Base-by-base conservation (phyloP, 1,140 invertebrate species). In the Varroa destructor region DNA sequence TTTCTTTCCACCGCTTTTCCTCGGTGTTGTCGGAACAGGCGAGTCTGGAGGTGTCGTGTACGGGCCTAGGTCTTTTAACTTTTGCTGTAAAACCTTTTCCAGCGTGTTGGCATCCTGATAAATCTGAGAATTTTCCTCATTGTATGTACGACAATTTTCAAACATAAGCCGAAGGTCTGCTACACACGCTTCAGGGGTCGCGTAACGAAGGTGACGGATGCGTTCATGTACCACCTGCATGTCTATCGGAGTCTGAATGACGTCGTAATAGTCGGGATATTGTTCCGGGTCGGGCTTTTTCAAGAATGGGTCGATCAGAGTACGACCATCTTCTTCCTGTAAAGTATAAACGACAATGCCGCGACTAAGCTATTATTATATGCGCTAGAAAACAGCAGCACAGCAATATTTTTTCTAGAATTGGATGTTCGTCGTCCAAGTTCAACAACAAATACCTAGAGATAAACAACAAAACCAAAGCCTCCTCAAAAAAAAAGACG, bases 191-290 rank as follows among this genome's bases (percentile, higher is more conserved):
- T 84, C 83, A 76, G 88, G 86, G 72, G 76, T 83, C 72, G 81
- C 79, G 79, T 89, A 84, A 81, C 83, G 75, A 43, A 77, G 76
- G 71, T 75, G 82, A 78, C 90, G 89, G 61, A 96, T 95, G 80
- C 95, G 95, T 25, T 85, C 81, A 77, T 95, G 89, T 77, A 97
- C 96, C 43, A 88, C 91, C 55, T 91, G 84, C 88, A 97, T 92
- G 79, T 97, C 93, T 73, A 97, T 95, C 0, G 94, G 94, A 75
- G 90, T 88, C 54, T 87, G 84, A 73, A 97, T 97, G 0, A 97
- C 87, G 80, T 92, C 87, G 81, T 96, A 97, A 80, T 97, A 97
- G 78, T 95, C 93, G 0, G 93, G 91, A 81, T 97, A 97, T 36
- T 93, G 81, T 79, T 95, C 94, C 77, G 91, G 92, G 0, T 90